These are phyloP conservation scores for Thecophora atra DNA, from an alignment of 2,888 invertebrate genomes.

Conservation along the genomic window DNA sequence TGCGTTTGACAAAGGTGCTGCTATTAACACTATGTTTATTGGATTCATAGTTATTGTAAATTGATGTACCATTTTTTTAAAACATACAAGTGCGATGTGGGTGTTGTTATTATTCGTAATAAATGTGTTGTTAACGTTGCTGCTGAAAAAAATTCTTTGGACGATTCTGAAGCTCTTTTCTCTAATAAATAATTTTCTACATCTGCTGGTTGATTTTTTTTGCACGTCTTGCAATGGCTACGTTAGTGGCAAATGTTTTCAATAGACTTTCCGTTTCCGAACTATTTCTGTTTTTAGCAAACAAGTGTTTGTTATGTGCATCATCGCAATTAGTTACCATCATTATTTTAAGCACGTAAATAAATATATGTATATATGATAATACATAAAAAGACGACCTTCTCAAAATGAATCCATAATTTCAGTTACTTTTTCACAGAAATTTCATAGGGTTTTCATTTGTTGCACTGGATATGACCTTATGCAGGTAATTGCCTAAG, in stretches of 20 bases:
- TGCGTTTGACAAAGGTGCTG: neutral
- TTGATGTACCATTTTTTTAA: neutral
- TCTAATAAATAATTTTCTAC: slow-evolving; percentile 7
- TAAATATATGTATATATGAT: neutral
- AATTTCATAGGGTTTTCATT: neutral
- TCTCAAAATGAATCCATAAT: neutral
- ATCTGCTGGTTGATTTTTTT: neutral
- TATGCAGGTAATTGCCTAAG: slow-evolving; percentile 2
- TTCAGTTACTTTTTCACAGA: neutral
- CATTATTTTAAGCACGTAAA: slow-evolving; percentile 21
- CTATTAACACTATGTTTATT: neutral
- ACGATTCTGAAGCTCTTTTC: neutral
- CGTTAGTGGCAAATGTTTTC: neutral
- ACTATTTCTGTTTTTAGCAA: slow-evolving; percentile 20
- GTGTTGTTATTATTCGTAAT: slow-evolving; percentile 10
- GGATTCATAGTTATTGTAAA: neutral
- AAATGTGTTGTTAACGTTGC: slow-evolving; percentile 25
- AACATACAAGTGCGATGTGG: neutral
- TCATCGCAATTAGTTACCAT: slow-evolving; percentile 16
- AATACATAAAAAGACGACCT: neutral
- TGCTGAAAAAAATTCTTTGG: slow-evolving; percentile 11
- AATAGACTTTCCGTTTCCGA: neutral
- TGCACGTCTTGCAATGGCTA: neutral
- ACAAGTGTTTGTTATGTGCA: slow-evolving; percentile 18
- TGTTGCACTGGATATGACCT: neutral